A percentile compares a stretch with the other conserved stretches of the same genome.
These are phyloP conservation scores for Noctilio leporinus DNA, from an alignment of 2,113 vertebrate genomes.

Conservation along the genomic window DNA sequence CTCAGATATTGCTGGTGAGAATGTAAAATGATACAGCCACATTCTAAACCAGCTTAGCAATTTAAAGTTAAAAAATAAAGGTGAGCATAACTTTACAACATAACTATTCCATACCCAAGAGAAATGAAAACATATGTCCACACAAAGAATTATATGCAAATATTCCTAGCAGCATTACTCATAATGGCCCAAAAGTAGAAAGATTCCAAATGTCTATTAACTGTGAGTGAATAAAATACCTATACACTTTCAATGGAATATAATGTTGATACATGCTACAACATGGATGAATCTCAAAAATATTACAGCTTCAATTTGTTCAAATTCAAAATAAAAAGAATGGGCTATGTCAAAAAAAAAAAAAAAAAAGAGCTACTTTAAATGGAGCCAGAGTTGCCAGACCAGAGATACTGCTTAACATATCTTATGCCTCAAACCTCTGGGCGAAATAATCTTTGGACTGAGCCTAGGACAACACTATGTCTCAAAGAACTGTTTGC, in stretches of 20 bases:
- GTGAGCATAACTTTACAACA: background rate
- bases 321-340: conserved; percentile 19
- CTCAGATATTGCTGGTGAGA: background rate
- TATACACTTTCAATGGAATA: background rate
- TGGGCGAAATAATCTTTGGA: background rate
- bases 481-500: background rate
- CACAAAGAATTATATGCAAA: background rate
- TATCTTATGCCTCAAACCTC: background rate
- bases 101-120: background rate
- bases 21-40: background rate
- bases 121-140: background rate
- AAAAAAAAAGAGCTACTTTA: background rate
- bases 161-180: background rate
- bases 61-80: background rate
- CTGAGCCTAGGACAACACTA: background rate
- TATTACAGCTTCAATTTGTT: background rate
- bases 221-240: background rate
- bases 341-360: background rate
- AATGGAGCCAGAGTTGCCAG: background rate
- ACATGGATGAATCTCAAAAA: background rate
- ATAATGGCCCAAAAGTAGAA: background rate
- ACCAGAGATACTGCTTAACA: background rate
- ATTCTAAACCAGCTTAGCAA: background rate
- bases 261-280: background rate
- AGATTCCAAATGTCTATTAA: background rate